These are phyloP conservation scores for Ichneumoninae sp. DNA, from an alignment of 2,888 invertebrate species.

Conservation along the genomic window DNA sequence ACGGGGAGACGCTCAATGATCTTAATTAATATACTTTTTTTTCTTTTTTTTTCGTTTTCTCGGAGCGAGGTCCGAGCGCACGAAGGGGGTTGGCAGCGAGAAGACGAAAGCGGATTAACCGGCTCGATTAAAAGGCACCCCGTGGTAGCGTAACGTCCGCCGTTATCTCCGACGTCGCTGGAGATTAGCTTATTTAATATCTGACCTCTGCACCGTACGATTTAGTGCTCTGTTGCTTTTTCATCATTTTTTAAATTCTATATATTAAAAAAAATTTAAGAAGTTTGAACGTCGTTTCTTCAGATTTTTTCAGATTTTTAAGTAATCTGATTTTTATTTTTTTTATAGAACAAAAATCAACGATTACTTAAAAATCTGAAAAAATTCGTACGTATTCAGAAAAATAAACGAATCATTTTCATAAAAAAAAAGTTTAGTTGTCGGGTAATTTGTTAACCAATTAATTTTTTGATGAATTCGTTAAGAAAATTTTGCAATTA, in stretches of 20 bases:
- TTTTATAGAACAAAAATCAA: too few relatives aligned
- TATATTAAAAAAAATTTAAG: background rate
- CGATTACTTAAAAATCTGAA: too few relatives aligned
- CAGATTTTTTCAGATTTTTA: too few relatives aligned
- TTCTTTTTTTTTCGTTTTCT: constrained; percentile 39
- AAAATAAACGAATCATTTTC: too few relatives aligned
- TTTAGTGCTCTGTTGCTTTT: background rate
- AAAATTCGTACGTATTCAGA: too few relatives aligned
- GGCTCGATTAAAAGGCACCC: constrained; percentile 67
- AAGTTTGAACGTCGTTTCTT: too few relatives aligned
- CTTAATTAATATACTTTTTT: constrained; percentile 66
- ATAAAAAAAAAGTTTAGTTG: too few relatives aligned
- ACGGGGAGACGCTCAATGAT: constrained; percentile 58
- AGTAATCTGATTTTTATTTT: too few relatives aligned
- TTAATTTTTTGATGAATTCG: too few relatives aligned
- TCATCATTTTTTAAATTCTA: background rate
- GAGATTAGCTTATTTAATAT: constrained; percentile 49
- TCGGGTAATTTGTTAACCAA: too few relatives aligned
- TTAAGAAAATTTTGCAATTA: too few relatives aligned
- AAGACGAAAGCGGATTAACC: constrained; percentile 65
- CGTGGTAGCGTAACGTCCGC: constrained; percentile 19
- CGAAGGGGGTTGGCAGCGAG: constrained; percentile 20
- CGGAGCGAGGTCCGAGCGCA: constrained; percentile 59
- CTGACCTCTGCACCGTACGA: constrained; percentile 5
- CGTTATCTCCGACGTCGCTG: constrained; percentile 29